Conservation (phyloP, 2,888 invertebrate genomes). For the Cerastoderma edule region DNA sequence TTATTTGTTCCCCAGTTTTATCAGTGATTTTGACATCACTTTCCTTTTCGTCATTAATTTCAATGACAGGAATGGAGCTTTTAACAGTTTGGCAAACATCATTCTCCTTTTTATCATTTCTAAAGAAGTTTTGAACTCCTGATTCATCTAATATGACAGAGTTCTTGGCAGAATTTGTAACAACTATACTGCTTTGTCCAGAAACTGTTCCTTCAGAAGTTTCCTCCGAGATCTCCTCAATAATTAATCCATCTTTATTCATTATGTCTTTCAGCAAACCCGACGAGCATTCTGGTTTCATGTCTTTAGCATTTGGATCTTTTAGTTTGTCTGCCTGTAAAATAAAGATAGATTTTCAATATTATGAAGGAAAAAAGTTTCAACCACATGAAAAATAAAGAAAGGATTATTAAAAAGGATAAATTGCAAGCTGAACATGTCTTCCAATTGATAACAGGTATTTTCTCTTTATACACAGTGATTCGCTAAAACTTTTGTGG, state of each 20-base stretch:
- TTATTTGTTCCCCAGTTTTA: no score
- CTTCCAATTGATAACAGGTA: no score
- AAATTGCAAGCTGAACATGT: no score
- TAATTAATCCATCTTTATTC: constrained; percentile 21
- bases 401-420: not conserved
- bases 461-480: not conserved
- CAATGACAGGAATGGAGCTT: no score
- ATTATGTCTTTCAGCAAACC: constrained; percentile 4
- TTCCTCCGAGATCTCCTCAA: constrained; percentile 17
- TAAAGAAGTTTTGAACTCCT: constrained; percentile 7
- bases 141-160: not conserved
- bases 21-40: no score
- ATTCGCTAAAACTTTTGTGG: not conserved
- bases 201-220: constrained; percentile 6
- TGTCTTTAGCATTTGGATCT: not conserved
- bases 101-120: not conserved
- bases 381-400: not conserved
- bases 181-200: not conserved
- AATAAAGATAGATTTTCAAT: not conserved
- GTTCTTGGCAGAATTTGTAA: not conserved
- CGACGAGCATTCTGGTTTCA: not conserved
- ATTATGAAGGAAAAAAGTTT: not conserved
- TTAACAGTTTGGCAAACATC: no score
- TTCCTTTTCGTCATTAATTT: no score
- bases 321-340: constrained; percentile 3